Evolutionary conservation across 2,888 invertebrate species (phyloP).

Genomic region (Heliothis peltigera): DNA sequence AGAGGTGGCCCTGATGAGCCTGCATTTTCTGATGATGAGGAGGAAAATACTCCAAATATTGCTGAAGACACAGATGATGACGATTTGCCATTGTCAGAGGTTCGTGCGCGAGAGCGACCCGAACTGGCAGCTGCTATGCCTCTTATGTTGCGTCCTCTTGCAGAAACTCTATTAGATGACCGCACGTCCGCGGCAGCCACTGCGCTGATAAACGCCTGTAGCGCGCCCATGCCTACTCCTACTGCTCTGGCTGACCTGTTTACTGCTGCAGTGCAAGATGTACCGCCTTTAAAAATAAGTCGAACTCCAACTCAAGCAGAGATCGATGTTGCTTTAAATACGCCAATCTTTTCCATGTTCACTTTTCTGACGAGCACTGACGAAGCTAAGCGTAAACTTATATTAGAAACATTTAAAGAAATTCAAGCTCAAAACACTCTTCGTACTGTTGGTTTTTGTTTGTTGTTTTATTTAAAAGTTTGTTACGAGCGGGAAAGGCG

Average conservation of each 20-base stretch:
- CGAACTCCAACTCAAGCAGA: slow-evolving; percentile 87
- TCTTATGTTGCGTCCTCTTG: slow-evolving; percentile 81
- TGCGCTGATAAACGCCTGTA: slow-evolving; percentile 81
- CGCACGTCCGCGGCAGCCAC: slow-evolving; percentile 79
- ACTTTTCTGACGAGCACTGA: slow-evolving; percentile 93
- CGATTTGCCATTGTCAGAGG: slow-evolving; percentile 94
- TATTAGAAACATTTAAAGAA: slow-evolving; percentile 94
- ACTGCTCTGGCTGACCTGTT: slow-evolving; percentile 84
- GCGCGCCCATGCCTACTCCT: slow-evolving; percentile 81
- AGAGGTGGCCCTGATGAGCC: slow-evolving; percentile 91
- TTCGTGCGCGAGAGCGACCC: slow-evolving; percentile 92
- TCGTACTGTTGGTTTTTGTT: slow-evolving; percentile 94
- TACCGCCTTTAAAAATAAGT: slow-evolving; percentile 85
- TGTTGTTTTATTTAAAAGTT: slow-evolving; percentile 97
- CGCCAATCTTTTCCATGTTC: slow-evolving; percentile 96
- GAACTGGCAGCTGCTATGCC: slow-evolving; percentile 86
- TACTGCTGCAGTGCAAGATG: slow-evolving; percentile 86
- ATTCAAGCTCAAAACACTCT: slow-evolving; percentile 92
- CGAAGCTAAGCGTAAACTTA: slow-evolving; percentile 94
- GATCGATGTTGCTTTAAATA: slow-evolving; percentile 92
- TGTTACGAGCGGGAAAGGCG: slow-evolving; percentile 89
- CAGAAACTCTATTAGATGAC: slow-evolving; percentile 86
- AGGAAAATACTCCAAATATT: slow-evolving; percentile 87
- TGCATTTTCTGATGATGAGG: slow-evolving; percentile 96
- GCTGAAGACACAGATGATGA: slow-evolving; percentile 93